phyloP scores from a whole-genome alignment of 2,888 invertebrate genomes.

The Mythimna albipuncta region DNA sequence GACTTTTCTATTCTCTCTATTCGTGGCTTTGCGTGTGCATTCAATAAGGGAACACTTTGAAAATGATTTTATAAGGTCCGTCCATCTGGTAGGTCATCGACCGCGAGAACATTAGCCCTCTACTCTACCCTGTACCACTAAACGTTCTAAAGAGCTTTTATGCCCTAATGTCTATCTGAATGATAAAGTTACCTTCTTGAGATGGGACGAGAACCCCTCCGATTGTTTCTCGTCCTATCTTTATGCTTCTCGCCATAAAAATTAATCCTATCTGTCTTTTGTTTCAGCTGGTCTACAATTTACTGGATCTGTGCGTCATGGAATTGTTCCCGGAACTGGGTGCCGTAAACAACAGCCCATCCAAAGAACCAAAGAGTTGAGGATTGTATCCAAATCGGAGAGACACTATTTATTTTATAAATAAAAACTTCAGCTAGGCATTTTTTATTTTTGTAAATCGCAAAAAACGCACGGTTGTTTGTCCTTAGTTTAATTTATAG shows the following conservation, averaged over 20 bases:
- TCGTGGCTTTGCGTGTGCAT: too few relatives aligned
- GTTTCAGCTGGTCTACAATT: slow-evolving; percentile 93
- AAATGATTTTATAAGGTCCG: too few relatives aligned
- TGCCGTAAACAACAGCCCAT: slow-evolving; percentile 59
- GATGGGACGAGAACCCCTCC: not conserved
- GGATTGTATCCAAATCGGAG: slow-evolving; percentile 46
- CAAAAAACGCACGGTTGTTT: slow-evolving; percentile 62
- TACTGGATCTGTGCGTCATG: slow-evolving; percentile 94
- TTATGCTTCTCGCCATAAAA: not conserved
- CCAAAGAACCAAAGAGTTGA: slow-evolving; percentile 79
- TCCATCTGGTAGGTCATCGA: too few relatives aligned
- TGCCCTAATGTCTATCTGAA: too few relatives aligned
- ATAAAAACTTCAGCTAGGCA: slow-evolving; percentile 47
- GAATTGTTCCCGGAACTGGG: slow-evolving; percentile 94
- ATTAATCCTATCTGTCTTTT: slow-evolving; percentile 42
- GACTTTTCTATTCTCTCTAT: too few relatives aligned
- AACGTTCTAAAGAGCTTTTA: too few relatives aligned
- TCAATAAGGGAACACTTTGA: too few relatives aligned
- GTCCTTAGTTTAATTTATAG: slow-evolving; percentile 65
- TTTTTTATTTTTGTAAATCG: slow-evolving; percentile 62
- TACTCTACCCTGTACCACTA: too few relatives aligned
- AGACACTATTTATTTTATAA: slow-evolving; percentile 58
- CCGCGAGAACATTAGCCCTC: too few relatives aligned
- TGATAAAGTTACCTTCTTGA: too few relatives aligned
- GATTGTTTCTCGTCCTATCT: not conserved